Base-by-base conservation (phyloP, 2,113 vertebrate species). In the Cyphomyrus plagiostoma region DNA sequence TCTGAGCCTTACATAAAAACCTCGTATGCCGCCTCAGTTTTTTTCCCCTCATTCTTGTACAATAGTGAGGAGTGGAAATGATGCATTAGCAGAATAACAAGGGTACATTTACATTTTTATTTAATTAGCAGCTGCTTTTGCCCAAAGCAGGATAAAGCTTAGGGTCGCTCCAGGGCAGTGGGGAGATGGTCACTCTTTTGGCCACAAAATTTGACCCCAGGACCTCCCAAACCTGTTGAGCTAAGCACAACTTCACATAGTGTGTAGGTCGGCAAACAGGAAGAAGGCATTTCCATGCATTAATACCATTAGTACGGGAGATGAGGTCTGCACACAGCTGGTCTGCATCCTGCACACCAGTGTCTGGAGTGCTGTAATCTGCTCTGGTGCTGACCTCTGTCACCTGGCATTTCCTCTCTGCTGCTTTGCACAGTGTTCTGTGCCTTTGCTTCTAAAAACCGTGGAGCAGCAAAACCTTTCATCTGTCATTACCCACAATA, bases 331-430 rank as follows among this genome's bases (percentile, higher is more conserved):
- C 49, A 88, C 88, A 39, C 90, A 84, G 88, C 91, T 89, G 91
- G 91, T 66, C 53, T 23, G 91, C 5, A 88, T 90, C 77, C 90
- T 90, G 89, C 74, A 89, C 86, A 92, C 93, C 90, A 93, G 93
- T 94, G 94, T 93, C 88, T 88, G 92, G 91, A 94, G 92, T 92
- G 90, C 86, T 91, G 88, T 95, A 95, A 94, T 94, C 92, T 93
- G 89, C 84, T 91, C 88, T 30, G 86, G 91, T 86, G 62, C 89
- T 92, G 89, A 19, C 91, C 48, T 50, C 58, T 82, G 35, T 87
- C 84, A 86, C 90, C 91, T 84, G 48, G 45, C n/a, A 19, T 19
- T 80, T n/a, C 45, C 39, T 89, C 17, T n/a, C 88, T 58, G 46
- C 48, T 52, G 17, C 77, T 46, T 4, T 46, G 45, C 39, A 11